Base-by-base conservation (phyloP, 2,888 invertebrate genomes). In the Chrysodeixis includens region DNA sequence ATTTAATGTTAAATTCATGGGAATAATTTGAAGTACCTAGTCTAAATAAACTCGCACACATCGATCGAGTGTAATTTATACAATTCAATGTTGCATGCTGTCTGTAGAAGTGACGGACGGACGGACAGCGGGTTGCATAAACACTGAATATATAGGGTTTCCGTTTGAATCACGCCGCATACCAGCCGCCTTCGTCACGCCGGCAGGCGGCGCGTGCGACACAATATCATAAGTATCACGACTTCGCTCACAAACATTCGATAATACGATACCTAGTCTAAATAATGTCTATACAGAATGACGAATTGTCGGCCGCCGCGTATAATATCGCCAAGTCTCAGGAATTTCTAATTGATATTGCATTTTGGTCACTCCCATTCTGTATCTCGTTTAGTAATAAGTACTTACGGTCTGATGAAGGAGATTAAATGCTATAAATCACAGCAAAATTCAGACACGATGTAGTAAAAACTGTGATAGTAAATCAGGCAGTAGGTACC, bases 161-260 rank as follows among this genome's bases (percentile, higher is more conserved):
- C 93, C 91, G 90, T 90, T 92, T 95, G 95, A 94, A 92, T 95
- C 95, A 95, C 92, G 90, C 86, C 86, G 93, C 95, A 95, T 94
- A 90, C 95, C 95, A 90, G 88, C 80, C 87, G 89, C 79, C 91
- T 94, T 92, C 90, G 94, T 95, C 95, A 94, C 91, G 91, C 84
- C 85, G 86, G 78, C 83, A 82, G 83, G 82, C 86, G 85, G 88
- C 90, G 90, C 90, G 88, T 88, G 90, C 92, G 91, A 89, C 90
- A 90, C 88, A 91, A 88, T 90, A 91, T 90, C 89, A 84, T 85
- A 87, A 84, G 84, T 86, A 88, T 90, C 91, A 90, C 89, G 90
- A 90, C 85, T 87, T 83, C 76, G 81, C 82, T 85, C 83, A 86
- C 83, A 83, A 88, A 86, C 83, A 87, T 87, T 86, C 84, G 85